phyloP scores from a whole-genome alignment of 2,797 vertebrate genomes.

The Channallabes apus region DNA sequence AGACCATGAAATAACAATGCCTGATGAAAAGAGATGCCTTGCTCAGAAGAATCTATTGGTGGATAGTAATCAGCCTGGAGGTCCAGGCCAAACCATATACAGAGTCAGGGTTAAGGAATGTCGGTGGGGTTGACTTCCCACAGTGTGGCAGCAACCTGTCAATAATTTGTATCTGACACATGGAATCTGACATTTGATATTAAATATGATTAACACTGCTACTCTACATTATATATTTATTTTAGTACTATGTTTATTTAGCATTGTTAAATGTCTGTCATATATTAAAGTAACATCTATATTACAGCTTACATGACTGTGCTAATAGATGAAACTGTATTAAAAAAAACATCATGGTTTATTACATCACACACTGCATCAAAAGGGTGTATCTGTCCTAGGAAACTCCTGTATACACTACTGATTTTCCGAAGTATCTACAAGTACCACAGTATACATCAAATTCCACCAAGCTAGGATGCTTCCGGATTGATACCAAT shows the following conservation, averaged over 20 bases:
- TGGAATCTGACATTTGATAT: neutral
- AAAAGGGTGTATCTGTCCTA: too few species aligned
- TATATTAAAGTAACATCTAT: too few species aligned
- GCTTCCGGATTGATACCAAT: too few species aligned
- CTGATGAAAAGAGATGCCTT: conserved; percentile 40
- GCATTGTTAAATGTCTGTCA: neutral
- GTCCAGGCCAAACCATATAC: neutral
- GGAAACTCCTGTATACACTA: too few species aligned
- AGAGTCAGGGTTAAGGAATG: neutral
- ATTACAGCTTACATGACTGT: neutral
- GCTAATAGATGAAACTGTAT: too few species aligned
- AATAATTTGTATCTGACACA: neutral
- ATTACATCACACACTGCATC: too few species aligned
- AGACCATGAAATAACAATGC: conserved; percentile 45
- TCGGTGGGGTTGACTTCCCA: neutral
- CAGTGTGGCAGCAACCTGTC: neutral
- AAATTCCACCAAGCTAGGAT: too few species aligned
- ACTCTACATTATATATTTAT: neutral
- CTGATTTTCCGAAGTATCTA: too few species aligned
- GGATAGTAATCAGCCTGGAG: conserved; percentile 16
- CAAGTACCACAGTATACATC: too few species aligned
- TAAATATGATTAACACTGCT: neutral
- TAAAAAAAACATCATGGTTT: too few species aligned
- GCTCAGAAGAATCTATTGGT: conserved; percentile 29
- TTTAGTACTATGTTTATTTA: neutral